A percentile compares a stretch with the other conserved stretches of the same genome.
These are phyloP conservation scores for Portevinia maculata DNA, from an alignment of 2,888 invertebrate species.

Conservation along the genomic window DNA sequence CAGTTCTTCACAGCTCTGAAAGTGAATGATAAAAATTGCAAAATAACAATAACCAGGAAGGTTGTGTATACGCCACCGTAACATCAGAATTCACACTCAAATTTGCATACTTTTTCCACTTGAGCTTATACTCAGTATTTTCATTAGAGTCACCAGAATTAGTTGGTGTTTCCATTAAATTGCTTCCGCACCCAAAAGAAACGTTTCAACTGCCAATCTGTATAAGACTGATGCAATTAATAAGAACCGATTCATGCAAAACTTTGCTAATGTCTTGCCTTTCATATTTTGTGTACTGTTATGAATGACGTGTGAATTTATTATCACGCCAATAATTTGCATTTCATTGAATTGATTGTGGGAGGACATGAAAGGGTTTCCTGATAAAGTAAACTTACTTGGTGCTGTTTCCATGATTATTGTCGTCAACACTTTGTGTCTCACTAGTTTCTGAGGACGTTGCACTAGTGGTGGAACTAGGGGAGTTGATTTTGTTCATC, in stretches of 20 bases:
- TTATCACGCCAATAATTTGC: conserved; percentile 42
- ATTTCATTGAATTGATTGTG: conserved; percentile 53
- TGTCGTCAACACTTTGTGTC: conserved; percentile 80
- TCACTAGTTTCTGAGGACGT: conserved; percentile 81
- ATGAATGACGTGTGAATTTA: conserved; percentile 53
- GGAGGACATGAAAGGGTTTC: conserved; percentile 48
- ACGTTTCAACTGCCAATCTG: not conserved
- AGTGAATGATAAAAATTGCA: not conserved
- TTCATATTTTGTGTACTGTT: not conserved
- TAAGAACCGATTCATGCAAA: not conserved
- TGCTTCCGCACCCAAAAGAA: not conserved
- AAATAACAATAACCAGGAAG: conserved; percentile 2
- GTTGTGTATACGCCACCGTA: conserved; percentile 30
- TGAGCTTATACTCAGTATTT: conserved; percentile 52
- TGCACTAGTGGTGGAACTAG: conserved; percentile 78
- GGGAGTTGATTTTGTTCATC: conserved; percentile 72
- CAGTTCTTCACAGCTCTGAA: conserved; percentile 79
- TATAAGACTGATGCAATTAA: conserved; percentile 41
- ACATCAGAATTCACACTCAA: not conserved
- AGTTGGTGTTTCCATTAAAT: conserved; percentile 32
- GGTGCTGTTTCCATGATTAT: conserved; percentile 62
- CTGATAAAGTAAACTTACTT: conserved; percentile 27
- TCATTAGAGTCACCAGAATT: conserved; percentile 13
- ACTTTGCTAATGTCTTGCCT: not conserved
- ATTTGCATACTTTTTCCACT: conserved; percentile 62